Evolutionary conservation across 2,888 invertebrate species (phyloP), one percentile per base, ranked within the genome.

Genomic region (Pemphredon lugubris): DNA sequence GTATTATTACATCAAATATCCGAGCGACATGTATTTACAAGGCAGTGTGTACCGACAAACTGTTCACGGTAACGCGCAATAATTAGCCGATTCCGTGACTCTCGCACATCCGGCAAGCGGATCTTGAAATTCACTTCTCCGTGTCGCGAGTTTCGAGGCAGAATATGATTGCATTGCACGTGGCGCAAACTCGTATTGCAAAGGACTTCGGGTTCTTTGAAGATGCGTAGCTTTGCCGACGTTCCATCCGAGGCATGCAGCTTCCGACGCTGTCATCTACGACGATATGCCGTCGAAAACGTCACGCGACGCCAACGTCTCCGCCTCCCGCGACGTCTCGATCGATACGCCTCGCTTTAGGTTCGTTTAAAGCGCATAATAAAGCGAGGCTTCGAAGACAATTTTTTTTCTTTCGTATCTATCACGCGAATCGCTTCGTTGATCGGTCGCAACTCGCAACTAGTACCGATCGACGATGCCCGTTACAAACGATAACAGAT

Each of bases 201-300:
- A 65, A 71, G 66, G 72, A 57, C 61, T 72, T 21, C 48, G 75
- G 59, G 26, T 58, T 54, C 73, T 78, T 78, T 75, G 77, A 78
- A 75, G 75, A 72, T 40, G 61, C 72, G 44, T 50, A 44, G 53
- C 51, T 32, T 26, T 32, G 5, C 51, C 50, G 18, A 30, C 44
- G 69, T 68, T 75, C 72, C 59, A 64, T 68, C 68, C 63, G 60
- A 72, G 68, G 72, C 77, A 63, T 61, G 74, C 73, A 60, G 74
- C 68, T 54, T 75, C 71, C 68, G 64, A 63, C 40, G 63, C 20
- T 51, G 47, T 50, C 69, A 55, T 54, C 50, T 64, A 18, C 51
- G 48, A 47, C 42, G 50, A 61, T 57, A 48, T 58, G 59, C 40
- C 58, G 71, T 77, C 77, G 72, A 75, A 74, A 75, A 65, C 65